These are phyloP conservation scores for Pollenia griseotomentosa DNA, from an alignment of 2,888 invertebrate genomes.

Conservation along the genomic window DNA sequence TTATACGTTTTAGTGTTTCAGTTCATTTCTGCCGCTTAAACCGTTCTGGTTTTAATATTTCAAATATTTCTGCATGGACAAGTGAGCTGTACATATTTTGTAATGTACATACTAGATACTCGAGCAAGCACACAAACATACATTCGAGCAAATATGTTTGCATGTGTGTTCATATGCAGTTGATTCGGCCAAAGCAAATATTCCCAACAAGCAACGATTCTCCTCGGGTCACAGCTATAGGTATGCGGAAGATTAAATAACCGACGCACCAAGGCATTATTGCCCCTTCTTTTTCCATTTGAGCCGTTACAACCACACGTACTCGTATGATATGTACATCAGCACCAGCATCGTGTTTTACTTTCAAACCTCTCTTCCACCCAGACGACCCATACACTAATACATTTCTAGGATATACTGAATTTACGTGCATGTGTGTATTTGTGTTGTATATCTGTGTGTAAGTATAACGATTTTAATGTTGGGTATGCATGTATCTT, in stretches of 20 bases:
- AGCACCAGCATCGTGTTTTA: conserved; percentile 27
- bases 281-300: conserved; percentile 50
- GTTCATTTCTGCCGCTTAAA: conserved; percentile 47
- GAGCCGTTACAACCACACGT: conserved; percentile 6
- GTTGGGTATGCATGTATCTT: conserved; percentile 68
- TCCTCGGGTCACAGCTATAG: conserved; percentile 78
- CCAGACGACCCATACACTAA: conserved; percentile 46
- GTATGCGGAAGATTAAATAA: conserved; percentile 78
- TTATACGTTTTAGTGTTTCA: background rate
- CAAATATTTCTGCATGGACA: conserved; percentile 51
- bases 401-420: conserved; percentile 49
- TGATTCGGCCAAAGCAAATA: conserved; percentile 73
- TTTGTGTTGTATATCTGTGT: conserved; percentile 28
- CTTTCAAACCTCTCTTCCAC: conserved; percentile 59
- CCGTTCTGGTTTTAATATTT: conserved; percentile 52
- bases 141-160: conserved; percentile 7
- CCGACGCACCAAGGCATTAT: conserved; percentile 73
- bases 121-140: background rate
- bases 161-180: conserved; percentile 9
- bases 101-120: conserved; percentile 12
- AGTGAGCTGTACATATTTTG: conserved; percentile 6
- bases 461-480: conserved; percentile 47
- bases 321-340: conserved; percentile 21
- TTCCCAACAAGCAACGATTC: conserved; percentile 73
- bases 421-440: conserved; percentile 29